Base-by-base conservation (phyloP, 1,140 invertebrate genomes). In the Helicoverpa armigera region DNA sequence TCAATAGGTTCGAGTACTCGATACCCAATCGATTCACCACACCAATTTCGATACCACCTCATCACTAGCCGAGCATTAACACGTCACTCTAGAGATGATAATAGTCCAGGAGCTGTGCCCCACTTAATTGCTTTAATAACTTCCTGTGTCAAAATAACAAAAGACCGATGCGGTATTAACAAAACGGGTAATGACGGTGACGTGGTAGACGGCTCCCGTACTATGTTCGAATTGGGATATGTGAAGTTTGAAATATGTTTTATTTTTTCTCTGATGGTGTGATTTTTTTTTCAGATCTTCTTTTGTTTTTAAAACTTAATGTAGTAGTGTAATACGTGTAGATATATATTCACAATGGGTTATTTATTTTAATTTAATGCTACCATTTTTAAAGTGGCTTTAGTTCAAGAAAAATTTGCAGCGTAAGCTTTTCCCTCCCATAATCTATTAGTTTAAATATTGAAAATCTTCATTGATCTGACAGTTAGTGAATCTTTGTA, bases 111-210 rank as follows among this genome's bases (percentile, higher is more conserved):
- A 94, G 92, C 91, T 90, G 89, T 92, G 92, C 92, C 91, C 89
- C 88, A 91, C 87, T 94, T 95, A 94, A 95, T 95, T 94, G 91
- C 92, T 95, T 94, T 95, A 95, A 95, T 94, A 94, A 94, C 91
- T 95, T 95, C 94, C 94, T 95, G 94, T 94, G 92, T 95, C 94
- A 94, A 95, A 95, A 95, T 94, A 95, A 95, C 94, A 95, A 95
- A 92, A 94, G 93, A 94, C 87, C 89, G 60, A 84, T 85, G 86
- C 85, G 82, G 86, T 89, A 89, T 90, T 90, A 89, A 90, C 89
- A 87, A 87, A 89, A 90, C 88, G 84, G 81, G 81, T 90, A 87
- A 87, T 87, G 86, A 85, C 79, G 82, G 67, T 80, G 78, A 75
- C 82, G 65, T 80, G 83, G 83, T 82, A 83, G 83, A 83, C 53